Evolutionary conservation across 2,888 invertebrate species (phyloP).

Genomic region (Eurytoma californica): DNA sequence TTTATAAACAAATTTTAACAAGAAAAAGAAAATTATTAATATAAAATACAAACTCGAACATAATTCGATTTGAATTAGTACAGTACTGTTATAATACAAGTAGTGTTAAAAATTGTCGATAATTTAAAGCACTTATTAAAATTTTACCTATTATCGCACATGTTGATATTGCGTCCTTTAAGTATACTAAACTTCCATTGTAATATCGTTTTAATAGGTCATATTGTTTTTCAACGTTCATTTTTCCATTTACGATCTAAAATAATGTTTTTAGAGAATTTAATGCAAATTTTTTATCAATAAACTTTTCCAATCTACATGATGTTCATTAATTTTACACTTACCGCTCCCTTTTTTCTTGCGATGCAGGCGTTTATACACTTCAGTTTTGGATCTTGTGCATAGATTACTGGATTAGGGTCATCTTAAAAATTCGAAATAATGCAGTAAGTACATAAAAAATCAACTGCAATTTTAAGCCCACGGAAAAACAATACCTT

Average conservation of each 20-base stretch:
- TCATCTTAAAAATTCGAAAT: not conserved
- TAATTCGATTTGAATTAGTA: not conserved
- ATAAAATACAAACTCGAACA: no score
- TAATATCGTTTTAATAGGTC: not conserved
- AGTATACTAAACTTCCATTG: not conserved
- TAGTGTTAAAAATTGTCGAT: no score
- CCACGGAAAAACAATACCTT: not conserved
- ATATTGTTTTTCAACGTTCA: not conserved
- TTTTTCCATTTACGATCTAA: constrained; percentile 12
- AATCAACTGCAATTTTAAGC: no score
- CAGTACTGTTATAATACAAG: not conserved
- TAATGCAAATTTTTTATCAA: no score
- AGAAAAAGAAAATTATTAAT: no score
- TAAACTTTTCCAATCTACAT: no score
- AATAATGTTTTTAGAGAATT: not conserved
- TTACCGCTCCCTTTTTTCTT: not conserved
- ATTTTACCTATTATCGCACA: not conserved
- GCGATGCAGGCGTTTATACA: not conserved
- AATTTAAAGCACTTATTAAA: no score
- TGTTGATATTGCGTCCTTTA: not conserved
- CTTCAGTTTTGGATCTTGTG: not conserved
- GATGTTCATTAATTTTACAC: not conserved
- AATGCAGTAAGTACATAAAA: not conserved
- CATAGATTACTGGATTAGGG: not conserved
- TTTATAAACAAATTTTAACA: no score